phyloP scores from a whole-genome alignment of 1,140 invertebrate species.

The Neodiprion lecontei region DNA sequence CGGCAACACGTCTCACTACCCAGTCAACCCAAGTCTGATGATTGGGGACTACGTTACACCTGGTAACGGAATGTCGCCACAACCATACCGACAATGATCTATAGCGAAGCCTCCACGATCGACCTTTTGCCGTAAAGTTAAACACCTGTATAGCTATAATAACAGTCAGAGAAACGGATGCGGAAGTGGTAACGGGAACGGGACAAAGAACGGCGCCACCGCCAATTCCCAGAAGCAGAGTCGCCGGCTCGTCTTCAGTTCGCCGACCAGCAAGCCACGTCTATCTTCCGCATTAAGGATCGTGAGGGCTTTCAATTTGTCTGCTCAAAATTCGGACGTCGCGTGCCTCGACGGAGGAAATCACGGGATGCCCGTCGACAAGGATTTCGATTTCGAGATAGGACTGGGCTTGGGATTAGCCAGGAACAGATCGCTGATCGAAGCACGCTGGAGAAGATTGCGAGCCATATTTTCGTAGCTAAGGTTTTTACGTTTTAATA shows the following conservation, averaged over 20 bases:
- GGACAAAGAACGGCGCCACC: conserved; percentile 22
- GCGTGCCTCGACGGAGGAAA: neutral
- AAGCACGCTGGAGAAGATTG: conserved; percentile 43
- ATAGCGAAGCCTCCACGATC: conserved; percentile 42
- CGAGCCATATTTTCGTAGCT: conserved; percentile 49
- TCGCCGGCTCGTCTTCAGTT: conserved; percentile 48
- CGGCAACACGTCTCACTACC: conserved; percentile 69
- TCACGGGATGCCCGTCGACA: neutral
- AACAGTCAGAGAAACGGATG: conserved; percentile 23
- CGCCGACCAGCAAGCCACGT: conserved; percentile 47
- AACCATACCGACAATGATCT: conserved; percentile 62
- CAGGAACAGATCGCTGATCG: conserved; percentile 41
- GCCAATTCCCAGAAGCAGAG: conserved; percentile 41
- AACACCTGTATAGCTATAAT: conserved; percentile 35
- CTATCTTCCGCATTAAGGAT: conserved; percentile 45
- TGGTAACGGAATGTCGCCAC: conserved; percentile 62
- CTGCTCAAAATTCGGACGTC: conserved; percentile 25
- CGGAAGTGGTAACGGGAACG: conserved; percentile 18
- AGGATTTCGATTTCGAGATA: neutral
- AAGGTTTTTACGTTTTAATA: conserved; percentile 22
- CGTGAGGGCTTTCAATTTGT: conserved; percentile 36
- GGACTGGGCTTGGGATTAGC: conserved; percentile 32
- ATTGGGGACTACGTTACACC: conserved; percentile 79
- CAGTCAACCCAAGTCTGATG: conserved; percentile 80
- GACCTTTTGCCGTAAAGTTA: conserved; percentile 40